Conservation (phyloP, 2,888 invertebrate species). For the Strigamia crassipes region DNA sequence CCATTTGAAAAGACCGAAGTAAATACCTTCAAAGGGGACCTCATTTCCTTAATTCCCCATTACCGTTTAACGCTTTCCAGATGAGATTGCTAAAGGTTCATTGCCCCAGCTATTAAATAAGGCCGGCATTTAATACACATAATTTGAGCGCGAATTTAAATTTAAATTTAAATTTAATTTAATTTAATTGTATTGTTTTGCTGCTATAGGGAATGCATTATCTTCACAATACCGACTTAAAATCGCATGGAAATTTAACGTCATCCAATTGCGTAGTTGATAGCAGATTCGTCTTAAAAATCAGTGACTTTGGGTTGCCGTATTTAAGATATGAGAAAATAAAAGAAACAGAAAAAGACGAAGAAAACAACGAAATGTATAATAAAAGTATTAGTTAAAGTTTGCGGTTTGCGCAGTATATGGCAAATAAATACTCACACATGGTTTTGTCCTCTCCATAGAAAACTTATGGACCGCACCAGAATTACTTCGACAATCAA, state of each 20-base stretch:
- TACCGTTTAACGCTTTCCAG: too few relatives aligned
- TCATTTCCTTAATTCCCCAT: too few relatives aligned
- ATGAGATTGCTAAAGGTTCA: too few relatives aligned
- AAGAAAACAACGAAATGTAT: neutral
- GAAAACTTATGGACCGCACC: constrained; percentile 91
- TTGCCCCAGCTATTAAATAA: neutral
- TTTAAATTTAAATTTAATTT: too few relatives aligned
- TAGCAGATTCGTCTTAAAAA: constrained; percentile 59
- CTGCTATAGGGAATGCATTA: constrained; percentile 44
- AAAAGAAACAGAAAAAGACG: neutral
- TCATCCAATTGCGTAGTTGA: constrained; percentile 59
- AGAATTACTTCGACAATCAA: constrained; percentile 75
- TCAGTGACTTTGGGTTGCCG: constrained; percentile 58
- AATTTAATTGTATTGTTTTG: neutral
- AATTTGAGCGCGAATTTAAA: too few relatives aligned
- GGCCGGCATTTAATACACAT: too few relatives aligned
- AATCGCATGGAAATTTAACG: neutral
- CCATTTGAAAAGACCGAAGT: neutral
- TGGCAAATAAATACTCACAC: constrained; percentile 9
- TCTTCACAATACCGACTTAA: constrained; percentile 25
- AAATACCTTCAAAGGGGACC: too few relatives aligned
- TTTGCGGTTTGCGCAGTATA: neutral
- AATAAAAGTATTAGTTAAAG: neutral
- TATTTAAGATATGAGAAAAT: neutral
- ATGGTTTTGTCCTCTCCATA: constrained; percentile 58